Evolutionary conservation across 2,113 vertebrate genomes (phyloP), one percentile per base, ranked within the genome.

Genomic region (Numida meleagris): DNA sequence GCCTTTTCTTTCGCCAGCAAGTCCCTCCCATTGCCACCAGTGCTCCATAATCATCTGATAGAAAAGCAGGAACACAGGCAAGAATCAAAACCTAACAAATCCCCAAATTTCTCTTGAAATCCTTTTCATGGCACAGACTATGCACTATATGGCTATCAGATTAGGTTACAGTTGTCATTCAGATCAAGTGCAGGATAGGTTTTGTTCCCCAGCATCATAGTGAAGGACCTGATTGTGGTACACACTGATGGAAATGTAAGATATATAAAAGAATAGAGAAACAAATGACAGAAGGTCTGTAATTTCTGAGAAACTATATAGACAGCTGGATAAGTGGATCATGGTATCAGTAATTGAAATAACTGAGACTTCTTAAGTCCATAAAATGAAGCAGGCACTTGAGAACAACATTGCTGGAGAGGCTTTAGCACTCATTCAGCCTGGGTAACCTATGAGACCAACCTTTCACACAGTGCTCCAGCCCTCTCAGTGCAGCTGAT

Each of bases 351-450:
- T 77, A 80, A 86, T 4, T 73, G 88, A 89, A 90, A 82, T 77
- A 88, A 73, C 85, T 33, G 42, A 67, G 82, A 75, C 65, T 25
- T 94, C 72, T 88, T 53, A 91, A 88, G 73, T 84, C 68, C 43
- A 38, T 61, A 86, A 93, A 95, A 93, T 68, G 61, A 88, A 12
- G 68, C 93, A 93, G 58, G 25, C 65, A 59, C 76, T 93, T 78
- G 73, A 95, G 86, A 91, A 76, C 20, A 83, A 14, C 53, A 6
- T 24, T 67, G 57, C 27, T 82, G 46, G 62, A 83, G 53, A 79
- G 66, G 21, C 12, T 89, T 78, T 36, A 76, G 80, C 57, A 29
- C 57, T 88, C 36, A 18, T 25, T 75, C 36, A 9, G 20, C 27
- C 58, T 61, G n/a, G 15, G 62, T 43, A 86, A 67, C 73, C 74